Evolutionary conservation across 2,113 vertebrate genomes (phyloP), one percentile per base, ranked within the genome.

Genomic region (Amblyopsis rosae): DNA sequence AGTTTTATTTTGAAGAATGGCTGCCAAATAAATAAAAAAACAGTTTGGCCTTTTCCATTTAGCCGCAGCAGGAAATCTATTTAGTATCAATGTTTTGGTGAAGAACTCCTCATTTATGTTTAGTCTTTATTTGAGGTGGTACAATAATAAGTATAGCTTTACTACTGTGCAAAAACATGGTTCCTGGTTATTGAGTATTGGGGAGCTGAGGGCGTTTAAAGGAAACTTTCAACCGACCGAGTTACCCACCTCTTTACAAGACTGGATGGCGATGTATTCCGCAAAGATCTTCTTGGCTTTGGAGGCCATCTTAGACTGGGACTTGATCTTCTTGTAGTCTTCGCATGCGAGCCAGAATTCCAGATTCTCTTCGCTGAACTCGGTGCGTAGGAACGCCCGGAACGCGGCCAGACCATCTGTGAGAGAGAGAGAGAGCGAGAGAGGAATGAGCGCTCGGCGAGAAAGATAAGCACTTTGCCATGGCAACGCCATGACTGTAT

Each of bases 321-420:
- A 98, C 82, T 98, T 98, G 88, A 96, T 91, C 86, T 98, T 98
- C 91, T 95, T 96, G 93, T 97, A 99, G 79, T 99, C 98, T 89
- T 99, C 98, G 0, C 98, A 99, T 0, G 96, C 96, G 79, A 99
- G 88, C 97, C 97, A 99, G 92, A 99, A 99, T 82, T 99, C 97
- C 88, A 99, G 91, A 90, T 99, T 99, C 89, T 99, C 98, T 79
- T 99, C 96, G 0, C 97, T 99, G 87, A 99, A 99, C 87, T 99
- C 98, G 0, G 98, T 98, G 84, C 95, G 95, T 72, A 99, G 92
- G 87, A 99, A 99, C 67, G 96, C 95, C 82, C 96, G 91, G 91
- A 99, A 99, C 35, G 97, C 95, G 51, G 96, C 96, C 68, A 98
- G 92, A 0, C 98, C 98, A 4, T 98, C 98, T 99, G 93, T 83